Evolutionary conservation across 2,888 invertebrate species (phyloP), one percentile per base, ranked within the genome.

Genomic region (Amiota minor): DNA sequence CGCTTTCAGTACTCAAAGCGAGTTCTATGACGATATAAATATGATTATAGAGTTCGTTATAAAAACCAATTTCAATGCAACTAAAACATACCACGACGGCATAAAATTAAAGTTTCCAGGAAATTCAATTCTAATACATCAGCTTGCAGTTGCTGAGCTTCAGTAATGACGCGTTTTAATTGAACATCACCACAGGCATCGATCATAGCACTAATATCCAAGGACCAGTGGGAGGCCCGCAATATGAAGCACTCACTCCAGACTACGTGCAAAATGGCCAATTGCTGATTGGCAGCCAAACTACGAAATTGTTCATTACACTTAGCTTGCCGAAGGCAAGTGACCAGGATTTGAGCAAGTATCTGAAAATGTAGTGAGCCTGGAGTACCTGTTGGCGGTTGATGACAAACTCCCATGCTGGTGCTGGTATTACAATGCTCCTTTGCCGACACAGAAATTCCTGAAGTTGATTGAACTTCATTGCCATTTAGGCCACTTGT

Each of bases 181-280:
- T 88, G 84, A 3, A 75, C 72, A 81, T 90, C 89, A 0, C 88
- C 88, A 64, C 88, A 89, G 1, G 81, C 82, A 3, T 81, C 89
- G 81, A 83, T 90, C 82, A 84, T 88, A 20, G 84, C 82, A 47
- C 89, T 87, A 1, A 91, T 88, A 61, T 91, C 90, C 35, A 91
- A 80, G 0, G 92, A 91, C 92, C 92, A 93, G 77, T 91, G 91
- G 0, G 92, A 91, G 0, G 92, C 91, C 59, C 91, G 90, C 45
- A 93, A 84, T 45, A 92, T 87, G 77, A 93, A 93, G 59, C 92
- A 89, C 62, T 92, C 91, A 1, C 91, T 90, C 93, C 93, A 93
- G 12, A 92, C 90, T 70, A 90, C 89, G 62, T 90, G 88, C n/a
- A 93, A 86, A 72, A 93, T 91, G 2, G 85, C 81, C 79, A 93